phyloP scores from a whole-genome alignment of 2,797 vertebrate genomes.

The Gymnothorax reevesii region DNA sequence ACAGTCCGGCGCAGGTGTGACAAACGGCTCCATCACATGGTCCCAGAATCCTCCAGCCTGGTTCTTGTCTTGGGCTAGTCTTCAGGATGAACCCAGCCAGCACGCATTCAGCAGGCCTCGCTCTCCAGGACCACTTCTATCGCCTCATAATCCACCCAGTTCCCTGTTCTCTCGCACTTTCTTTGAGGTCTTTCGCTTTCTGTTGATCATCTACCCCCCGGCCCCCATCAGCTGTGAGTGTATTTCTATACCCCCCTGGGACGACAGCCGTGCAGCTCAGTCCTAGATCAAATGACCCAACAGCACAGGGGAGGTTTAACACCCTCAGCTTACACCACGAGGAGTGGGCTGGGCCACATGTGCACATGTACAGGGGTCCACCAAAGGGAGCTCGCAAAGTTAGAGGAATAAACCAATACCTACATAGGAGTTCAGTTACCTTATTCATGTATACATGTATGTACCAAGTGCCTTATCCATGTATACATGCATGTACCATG shows the following conservation, averaged over 20 bases:
- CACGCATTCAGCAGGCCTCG: background rate
- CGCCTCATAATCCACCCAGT: background rate
- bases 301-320: background rate
- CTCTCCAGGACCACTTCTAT: background rate
- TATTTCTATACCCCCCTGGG: background rate
- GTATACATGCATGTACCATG: background rate
- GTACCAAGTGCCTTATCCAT: background rate
- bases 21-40: background rate
- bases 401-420: background rate
- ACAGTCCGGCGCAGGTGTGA: background rate
- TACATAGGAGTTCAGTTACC: background rate
- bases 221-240: background rate
- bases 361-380: background rate
- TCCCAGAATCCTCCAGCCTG: background rate
- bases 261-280: constrained; percentile 10
- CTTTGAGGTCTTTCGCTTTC: background rate
- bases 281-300: constrained; percentile 24
- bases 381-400: background rate
- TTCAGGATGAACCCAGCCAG: background rate
- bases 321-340: background rate
- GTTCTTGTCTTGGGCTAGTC: background rate
- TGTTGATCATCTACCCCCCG: background rate
- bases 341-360: background rate
- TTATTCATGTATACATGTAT: background rate
- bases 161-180: background rate